Conservation (phyloP, 2,113 vertebrate species). For the Muscicapa adusta region DNA sequence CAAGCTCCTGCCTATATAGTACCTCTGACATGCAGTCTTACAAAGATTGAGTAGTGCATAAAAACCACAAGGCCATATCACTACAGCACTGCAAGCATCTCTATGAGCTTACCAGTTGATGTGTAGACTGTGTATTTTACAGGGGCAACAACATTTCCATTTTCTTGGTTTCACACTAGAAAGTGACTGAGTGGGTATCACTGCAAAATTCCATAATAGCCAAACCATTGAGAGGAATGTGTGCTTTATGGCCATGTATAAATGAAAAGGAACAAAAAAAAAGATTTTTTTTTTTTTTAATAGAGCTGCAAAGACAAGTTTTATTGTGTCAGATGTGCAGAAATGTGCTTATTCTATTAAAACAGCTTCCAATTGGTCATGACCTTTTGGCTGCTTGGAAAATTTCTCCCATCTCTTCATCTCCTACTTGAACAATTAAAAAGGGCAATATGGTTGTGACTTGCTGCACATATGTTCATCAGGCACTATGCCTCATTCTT, state of each 20-base stretch:
- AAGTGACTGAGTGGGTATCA: constrained; percentile 28
- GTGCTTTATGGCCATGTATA: constrained; percentile 26
- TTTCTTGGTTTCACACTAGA: constrained; percentile 55
- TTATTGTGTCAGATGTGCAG: background rate
- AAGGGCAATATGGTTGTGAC: background rate
- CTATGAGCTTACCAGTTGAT: constrained; percentile 47
- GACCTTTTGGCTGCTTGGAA: background rate
- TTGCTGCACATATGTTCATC: background rate
- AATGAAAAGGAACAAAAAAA: background rate
- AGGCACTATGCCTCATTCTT: background rate
- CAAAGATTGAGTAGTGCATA: background rate
- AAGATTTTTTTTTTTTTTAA: background rate
- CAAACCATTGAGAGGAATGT: constrained; percentile 48
- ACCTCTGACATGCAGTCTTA: background rate
- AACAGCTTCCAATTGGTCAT: background rate
- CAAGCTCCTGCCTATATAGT: background rate
- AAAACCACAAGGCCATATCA: background rate
- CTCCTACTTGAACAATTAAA: background rate
- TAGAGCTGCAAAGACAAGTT: background rate
- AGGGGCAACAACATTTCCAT: constrained; percentile 52
- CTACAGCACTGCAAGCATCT: background rate
- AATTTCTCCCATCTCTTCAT: background rate
- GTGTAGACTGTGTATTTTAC: constrained; percentile 65
- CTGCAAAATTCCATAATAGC: constrained; percentile 50
- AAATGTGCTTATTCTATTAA: background rate